Conservation (phyloP, 2,113 vertebrate species). For the Antigone vipio region DNA sequence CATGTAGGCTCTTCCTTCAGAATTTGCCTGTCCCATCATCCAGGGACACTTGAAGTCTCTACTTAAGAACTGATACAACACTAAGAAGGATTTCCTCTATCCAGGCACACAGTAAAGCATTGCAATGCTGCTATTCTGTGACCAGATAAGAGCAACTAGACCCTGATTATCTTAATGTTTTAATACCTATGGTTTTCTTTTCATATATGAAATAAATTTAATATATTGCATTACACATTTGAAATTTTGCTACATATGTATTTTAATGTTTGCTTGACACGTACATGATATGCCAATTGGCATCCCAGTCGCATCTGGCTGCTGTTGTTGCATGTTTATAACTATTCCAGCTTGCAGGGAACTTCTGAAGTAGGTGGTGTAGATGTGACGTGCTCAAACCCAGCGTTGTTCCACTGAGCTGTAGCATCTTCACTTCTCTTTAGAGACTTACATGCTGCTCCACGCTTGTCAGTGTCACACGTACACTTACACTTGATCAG, state of each 20-base stretch:
- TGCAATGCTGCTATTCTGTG: not conserved
- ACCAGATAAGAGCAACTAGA: not conserved
- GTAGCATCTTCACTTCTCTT: not conserved
- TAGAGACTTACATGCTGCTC: not conserved
- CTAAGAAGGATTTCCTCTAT: not conserved
- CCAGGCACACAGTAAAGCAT: not conserved
- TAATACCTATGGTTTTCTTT: not conserved
- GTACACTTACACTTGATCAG: not conserved
- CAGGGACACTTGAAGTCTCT: not conserved
- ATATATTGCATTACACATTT: not conserved
- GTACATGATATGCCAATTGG: not conserved
- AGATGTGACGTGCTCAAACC: not conserved
- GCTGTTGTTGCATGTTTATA: not conserved
- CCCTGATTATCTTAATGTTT: not conserved
- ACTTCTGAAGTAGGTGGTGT: not conserved
- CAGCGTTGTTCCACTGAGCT: not conserved
- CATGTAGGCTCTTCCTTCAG: not conserved
- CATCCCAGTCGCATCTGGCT: not conserved
- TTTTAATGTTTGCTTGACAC: not conserved
- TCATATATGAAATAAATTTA: not conserved
- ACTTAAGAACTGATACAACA: not conserved
- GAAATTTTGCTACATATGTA: not conserved
- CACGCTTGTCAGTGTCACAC: not conserved
- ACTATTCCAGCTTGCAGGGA: not conserved
- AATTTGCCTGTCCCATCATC: not conserved